Conservation (phyloP, 2,888 invertebrate species). For the Cremastinae sp. region DNA sequence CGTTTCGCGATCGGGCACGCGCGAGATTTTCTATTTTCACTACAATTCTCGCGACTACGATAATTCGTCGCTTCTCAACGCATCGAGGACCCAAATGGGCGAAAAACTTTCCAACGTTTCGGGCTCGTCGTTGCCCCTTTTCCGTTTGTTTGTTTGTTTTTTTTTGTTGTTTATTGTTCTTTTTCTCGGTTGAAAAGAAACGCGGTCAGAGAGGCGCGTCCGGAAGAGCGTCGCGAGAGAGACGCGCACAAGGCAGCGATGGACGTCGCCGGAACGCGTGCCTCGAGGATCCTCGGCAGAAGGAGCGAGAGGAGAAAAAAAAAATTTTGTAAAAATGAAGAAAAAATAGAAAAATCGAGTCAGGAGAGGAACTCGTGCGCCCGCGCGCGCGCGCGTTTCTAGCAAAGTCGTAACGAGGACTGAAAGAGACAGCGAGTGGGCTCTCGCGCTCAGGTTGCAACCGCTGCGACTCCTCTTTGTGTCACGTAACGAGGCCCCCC, state of each 20-base stretch:
- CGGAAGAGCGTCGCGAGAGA: slow-evolving; percentile 29
- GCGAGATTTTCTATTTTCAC: slow-evolving; percentile 38
- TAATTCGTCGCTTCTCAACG: too few species aligned
- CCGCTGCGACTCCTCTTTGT: slow-evolving; percentile 62
- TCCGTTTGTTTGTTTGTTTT: neutral
- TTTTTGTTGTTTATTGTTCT: neutral
- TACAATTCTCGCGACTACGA: slow-evolving; percentile 24
- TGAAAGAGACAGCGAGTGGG: slow-evolving; percentile 73
- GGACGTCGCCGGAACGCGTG: slow-evolving; percentile 34
- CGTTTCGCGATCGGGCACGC: slow-evolving; percentile 14
- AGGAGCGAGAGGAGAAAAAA: slow-evolving; percentile 58
- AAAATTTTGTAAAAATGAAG: slow-evolving; percentile 39
- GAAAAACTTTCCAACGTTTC: too few species aligned
- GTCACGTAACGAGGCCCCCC: slow-evolving; percentile 75
- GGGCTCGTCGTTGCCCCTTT: too few species aligned
- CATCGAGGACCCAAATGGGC: too few species aligned
- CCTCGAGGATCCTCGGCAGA: slow-evolving; percentile 14
- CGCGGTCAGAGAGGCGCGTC: slow-evolving; percentile 57
- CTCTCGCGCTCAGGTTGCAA: slow-evolving; percentile 69
- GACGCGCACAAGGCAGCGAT: slow-evolving; percentile 24
- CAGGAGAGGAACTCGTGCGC: too few species aligned
- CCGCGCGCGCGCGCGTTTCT: slow-evolving; percentile 53
- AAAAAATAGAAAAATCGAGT: too few species aligned
- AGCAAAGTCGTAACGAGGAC: slow-evolving; percentile 73
- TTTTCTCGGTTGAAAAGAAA: slow-evolving; percentile 3